phyloP scores from a whole-genome alignment of 2,797 vertebrate species.

The Enteromius viviparus region DNA sequence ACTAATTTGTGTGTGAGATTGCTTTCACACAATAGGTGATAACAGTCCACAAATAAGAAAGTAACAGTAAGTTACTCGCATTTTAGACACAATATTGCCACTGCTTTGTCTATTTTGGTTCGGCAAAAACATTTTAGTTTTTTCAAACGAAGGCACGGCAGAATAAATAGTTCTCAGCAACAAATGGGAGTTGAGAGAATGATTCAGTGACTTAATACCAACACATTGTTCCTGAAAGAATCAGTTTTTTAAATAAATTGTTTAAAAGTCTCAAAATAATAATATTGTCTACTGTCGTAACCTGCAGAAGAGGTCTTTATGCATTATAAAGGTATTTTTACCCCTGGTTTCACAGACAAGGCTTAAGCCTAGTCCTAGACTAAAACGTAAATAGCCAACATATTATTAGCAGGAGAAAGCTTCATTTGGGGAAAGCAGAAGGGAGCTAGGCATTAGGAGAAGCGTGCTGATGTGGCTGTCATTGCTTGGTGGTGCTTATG shows the following conservation, averaged over 20 bases:
- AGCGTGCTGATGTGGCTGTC: constrained; percentile 52
- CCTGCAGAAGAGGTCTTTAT: too few species aligned
- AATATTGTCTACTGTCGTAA: background rate
- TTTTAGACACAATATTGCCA: background rate
- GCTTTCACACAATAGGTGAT: background rate
- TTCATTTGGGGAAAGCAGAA: constrained; percentile 46
- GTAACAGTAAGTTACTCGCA: background rate
- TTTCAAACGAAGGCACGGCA: background rate
- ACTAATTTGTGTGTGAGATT: background rate
- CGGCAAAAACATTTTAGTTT: background rate
- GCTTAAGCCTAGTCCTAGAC: too few species aligned
- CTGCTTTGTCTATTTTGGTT: background rate
- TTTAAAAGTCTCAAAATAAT: background rate
- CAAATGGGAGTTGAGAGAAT: background rate
- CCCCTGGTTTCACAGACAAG: too few species aligned
- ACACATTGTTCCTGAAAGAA: background rate
- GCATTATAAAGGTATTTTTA: too few species aligned
- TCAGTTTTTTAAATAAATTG: background rate
- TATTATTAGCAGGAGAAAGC: constrained; percentile 44
- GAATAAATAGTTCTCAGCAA: background rate
- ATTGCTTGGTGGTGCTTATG: constrained; percentile 45
- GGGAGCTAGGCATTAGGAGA: constrained; percentile 34
- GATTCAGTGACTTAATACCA: background rate
- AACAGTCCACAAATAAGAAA: background rate
- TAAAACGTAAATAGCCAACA: constrained; percentile 2